phyloP scores from a whole-genome alignment of 2,113 vertebrate genomes.

The Podarcis muralis region DNA sequence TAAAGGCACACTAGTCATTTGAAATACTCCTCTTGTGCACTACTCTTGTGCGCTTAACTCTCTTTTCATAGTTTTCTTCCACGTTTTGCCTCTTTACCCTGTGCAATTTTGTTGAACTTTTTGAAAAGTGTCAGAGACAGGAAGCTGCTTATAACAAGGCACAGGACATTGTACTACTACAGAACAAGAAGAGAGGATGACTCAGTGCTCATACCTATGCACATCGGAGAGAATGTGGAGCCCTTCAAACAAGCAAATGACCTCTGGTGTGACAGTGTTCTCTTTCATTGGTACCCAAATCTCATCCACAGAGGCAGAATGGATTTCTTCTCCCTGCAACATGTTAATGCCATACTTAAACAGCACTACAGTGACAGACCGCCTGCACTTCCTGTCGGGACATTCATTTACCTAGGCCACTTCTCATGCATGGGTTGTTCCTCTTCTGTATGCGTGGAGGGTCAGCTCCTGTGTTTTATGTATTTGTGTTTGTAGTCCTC shows the following conservation, averaged over 20 bases:
- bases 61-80: conserved; percentile 60
- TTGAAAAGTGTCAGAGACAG: conserved; percentile 19
- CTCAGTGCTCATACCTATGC: neutral
- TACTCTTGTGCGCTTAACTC: conserved; percentile 65
- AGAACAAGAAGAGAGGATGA: neutral
- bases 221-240: neutral
- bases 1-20: conserved; percentile 64
- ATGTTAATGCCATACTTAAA: too few relatives aligned
- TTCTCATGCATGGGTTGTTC: neutral
- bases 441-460: neutral
- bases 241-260: neutral
- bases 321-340: too few relatives aligned
- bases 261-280: neutral
- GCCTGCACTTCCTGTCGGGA: neutral
- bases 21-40: conserved; percentile 62
- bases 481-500: neutral
- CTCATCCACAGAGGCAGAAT: neutral
- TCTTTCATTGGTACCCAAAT: neutral
- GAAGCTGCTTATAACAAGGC: conserved; percentile 28
- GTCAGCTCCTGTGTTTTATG: neutral
- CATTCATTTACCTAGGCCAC: neutral
- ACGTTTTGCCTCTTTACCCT: conserved; percentile 71
- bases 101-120: conserved; percentile 55
- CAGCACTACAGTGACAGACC: neutral
- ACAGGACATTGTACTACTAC: neutral